Evolutionary conservation across 2,113 vertebrate genomes (phyloP), one percentile per base, ranked within the genome.

Genomic region (Hippopotamus amphibius): DNA sequence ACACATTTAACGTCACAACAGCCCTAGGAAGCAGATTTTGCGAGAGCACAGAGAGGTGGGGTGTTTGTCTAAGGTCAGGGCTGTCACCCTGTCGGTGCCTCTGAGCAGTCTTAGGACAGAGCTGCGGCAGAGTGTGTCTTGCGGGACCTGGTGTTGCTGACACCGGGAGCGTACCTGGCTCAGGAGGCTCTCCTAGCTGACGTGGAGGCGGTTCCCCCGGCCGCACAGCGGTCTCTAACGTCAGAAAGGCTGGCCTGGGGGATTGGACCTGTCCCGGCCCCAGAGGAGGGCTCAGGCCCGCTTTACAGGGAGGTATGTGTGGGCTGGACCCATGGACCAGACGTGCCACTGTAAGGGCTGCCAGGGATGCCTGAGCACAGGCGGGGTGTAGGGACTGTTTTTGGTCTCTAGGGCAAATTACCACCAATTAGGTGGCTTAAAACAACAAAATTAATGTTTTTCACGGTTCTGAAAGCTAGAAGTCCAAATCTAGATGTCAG

Each of bases 1-100:
- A 2, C 0, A 0, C 17, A 21, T 53, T 61, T 82, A 19, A 16
- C 72, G 28, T 63, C 19, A 7, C 0, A 4, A 50, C 9, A 50
- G 50, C 33, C 21, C 55, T 63, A 41, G 98, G 33, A 97, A 43
- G 16, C 65, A 65, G 77, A 33, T 19, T 13, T 48, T 21, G 24
- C n/a, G 28, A 9, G 77, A 63, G 53, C 53, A 17, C 59, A 19
- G 76, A n/a, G 65, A 1, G 48, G 10, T 79, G 41, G 17, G 61
- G 17, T 8, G 1, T 68, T 48, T 33, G 53, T 28, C 41, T 37
- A 21, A 76, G 41, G 71, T 93, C 48, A 22, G 71, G 55, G 13
- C 41, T 77, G 30, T 57, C 22, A 10, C 0, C 3, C 41, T 7
- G n/a, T 53, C 1, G 0, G 90, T 11, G 13, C 57, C 30, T 59